These are phyloP conservation scores for Pandemis heparana DNA, from an alignment of 2,888 invertebrate genomes.

Conservation along the genomic window DNA sequence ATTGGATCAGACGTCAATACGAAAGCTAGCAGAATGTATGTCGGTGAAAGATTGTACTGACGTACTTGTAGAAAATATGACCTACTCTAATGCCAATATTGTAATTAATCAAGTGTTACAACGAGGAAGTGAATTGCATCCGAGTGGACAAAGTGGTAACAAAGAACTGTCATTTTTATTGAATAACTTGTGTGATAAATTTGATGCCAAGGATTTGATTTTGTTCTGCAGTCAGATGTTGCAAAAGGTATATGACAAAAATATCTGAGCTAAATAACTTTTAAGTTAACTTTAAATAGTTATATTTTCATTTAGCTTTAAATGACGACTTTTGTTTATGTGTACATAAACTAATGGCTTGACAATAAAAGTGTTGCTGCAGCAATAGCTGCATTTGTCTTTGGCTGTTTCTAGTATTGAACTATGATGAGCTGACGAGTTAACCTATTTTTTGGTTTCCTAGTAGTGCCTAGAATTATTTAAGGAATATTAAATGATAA, in stretches of 20 bases:
- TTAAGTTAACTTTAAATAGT: constrained; percentile 17
- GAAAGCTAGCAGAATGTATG: constrained; percentile 59
- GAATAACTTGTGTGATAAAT: constrained; percentile 62
- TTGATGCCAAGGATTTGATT: constrained; percentile 62
- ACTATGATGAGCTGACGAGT: constrained; percentile 25
- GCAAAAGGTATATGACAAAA: constrained; percentile 60
- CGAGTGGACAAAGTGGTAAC: constrained; percentile 42
- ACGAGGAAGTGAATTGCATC: constrained; percentile 46
- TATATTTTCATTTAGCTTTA: constrained; percentile 12
- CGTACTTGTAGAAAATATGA: constrained; percentile 57
- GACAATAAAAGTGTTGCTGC: not conserved
- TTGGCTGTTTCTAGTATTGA: constrained; percentile 11
- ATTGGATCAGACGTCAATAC: constrained; percentile 57
- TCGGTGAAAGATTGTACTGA: constrained; percentile 53
- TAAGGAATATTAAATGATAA: constrained; percentile 1
- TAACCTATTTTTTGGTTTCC: constrained; percentile 8
- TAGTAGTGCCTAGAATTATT: constrained; percentile 2
- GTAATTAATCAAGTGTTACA: constrained; percentile 58
- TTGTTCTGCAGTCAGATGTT: constrained; percentile 68
- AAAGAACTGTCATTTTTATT: constrained; percentile 58
- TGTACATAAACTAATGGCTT: constrained; percentile 8
- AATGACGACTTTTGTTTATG: constrained; percentile 8
- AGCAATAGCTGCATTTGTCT: not conserved
- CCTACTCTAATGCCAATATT: constrained; percentile 48
- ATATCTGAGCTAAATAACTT: constrained; percentile 44